Base-by-base conservation (phyloP, 2,113 vertebrate species). In the Tonatia bakeri region DNA sequence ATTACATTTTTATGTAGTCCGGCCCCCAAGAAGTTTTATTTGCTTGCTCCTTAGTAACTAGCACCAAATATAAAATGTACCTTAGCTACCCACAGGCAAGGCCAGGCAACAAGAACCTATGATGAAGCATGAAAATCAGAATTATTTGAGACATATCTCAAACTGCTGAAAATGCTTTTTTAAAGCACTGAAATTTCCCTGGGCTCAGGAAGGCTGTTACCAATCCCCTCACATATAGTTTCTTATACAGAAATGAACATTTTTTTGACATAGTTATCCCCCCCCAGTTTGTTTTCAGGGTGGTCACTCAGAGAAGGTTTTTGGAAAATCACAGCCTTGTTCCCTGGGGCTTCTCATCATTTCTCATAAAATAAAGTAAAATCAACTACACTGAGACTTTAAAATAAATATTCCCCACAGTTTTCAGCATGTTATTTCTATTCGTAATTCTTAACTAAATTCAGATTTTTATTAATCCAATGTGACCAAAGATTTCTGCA, bases 401-500 rank as follows among this genome's bases (percentile, higher is more conserved):
- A 98, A 98, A 98, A 98, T 98, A 98, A 98, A 98, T 98, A 98
- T 93, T 96, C 93, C 96, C 97, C 93, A 0, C 90, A 94, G 97
- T 98, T 97, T 98, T 96, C 94, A 87, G 96, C 95, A 97, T 95
- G 96, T 98, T 98, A 98, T 98, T 99, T 98, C 98, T 98, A 97
- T 98, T 98, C 97, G 97, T 98, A 98, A 98, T 98, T 97, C 98
- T 98, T 98, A 98, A 98, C 98, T 98, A 98, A 98, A 98, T 98
- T 98, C 98, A 98, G 97, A 97, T 98, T 98, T 98, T 98, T 98
- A 98, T 98, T 98, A 98, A 99, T 98, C 97, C 98, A 98, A 95
- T 98, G 98, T 98, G 98, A 98, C 98, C 98, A 98, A 98, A 99
- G 98, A 99, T 98, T 99, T 99, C 98, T 99, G 98, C 99, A 98